These are phyloP conservation scores for Spondyliosoma cantharus DNA, from an alignment of 2,797 vertebrate genomes.

Conservation along the genomic window DNA sequence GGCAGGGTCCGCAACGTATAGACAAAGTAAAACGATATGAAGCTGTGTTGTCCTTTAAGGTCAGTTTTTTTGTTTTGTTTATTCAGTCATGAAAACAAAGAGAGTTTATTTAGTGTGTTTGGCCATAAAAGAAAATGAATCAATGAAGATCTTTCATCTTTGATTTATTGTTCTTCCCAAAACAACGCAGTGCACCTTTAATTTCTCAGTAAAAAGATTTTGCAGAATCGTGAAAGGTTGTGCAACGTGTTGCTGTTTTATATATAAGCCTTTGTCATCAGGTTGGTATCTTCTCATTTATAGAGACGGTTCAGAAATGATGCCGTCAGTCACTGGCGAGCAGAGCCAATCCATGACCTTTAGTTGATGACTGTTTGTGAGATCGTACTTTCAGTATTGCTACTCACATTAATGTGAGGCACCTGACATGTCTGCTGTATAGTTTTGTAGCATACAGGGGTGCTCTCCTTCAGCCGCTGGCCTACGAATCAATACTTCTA, in stretches of 20 bases:
- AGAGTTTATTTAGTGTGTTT: no score
- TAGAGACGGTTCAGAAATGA: slow-evolving; percentile 5
- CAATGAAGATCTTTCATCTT: no score
- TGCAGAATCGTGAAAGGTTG: background rate
- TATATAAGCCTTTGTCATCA: background rate
- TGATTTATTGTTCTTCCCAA: no score
- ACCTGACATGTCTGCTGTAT: background rate
- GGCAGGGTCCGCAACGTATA: no score
- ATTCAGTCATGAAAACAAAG: no score
- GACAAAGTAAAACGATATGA: no score
- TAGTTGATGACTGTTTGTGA: background rate
- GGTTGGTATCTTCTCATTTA: background rate
- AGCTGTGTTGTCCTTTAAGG: no score
- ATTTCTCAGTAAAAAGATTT: background rate
- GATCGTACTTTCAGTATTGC: slow-evolving; percentile 9
- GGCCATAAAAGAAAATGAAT: no score
- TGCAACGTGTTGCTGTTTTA: background rate
- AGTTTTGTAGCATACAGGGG: slow-evolving; percentile 1
- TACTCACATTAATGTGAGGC: background rate
- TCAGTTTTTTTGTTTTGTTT: no score
- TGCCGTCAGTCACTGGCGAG: background rate
- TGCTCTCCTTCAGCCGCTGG: background rate
- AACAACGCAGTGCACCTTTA: no score
- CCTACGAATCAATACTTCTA: background rate
- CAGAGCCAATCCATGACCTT: background rate